phyloP scores from a whole-genome alignment of 92 coral and sea anemone genomes.

The Palythoa caribaeorum region DNA sequence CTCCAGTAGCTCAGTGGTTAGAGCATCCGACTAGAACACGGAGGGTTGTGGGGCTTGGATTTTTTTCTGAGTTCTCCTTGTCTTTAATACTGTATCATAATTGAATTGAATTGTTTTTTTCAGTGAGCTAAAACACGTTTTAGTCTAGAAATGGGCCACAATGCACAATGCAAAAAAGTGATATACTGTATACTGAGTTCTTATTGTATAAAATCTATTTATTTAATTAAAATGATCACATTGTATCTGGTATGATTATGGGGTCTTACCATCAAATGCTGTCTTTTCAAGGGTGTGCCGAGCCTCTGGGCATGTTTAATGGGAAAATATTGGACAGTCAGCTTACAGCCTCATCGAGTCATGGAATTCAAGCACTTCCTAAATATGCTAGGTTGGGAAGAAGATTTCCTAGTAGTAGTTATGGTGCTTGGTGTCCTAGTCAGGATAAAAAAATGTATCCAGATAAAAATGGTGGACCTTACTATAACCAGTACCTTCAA shows the following conservation, averaged over 20 bases:
- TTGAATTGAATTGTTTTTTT: too few species aligned
- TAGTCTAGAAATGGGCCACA: too few species aligned
- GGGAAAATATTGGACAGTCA: slow-evolving; percentile 74
- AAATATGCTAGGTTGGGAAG: slow-evolving; percentile 65
- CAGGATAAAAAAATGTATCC: slow-evolving; percentile 18
- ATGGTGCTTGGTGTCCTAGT: slow-evolving; percentile 93
- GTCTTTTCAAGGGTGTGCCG: slow-evolving; percentile 59
- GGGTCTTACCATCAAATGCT: background rate
- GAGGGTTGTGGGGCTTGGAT: too few species aligned
- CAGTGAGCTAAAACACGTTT: too few species aligned
- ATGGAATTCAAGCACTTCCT: slow-evolving; percentile 21
- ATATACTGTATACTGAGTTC: background rate
- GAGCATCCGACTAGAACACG: too few species aligned
- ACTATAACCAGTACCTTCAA: slow-evolving; percentile 69
- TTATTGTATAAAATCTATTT: background rate
- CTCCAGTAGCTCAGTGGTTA: too few species aligned
- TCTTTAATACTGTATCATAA: too few species aligned
- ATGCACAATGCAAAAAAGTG: too few species aligned
- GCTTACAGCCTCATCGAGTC: slow-evolving; percentile 56
- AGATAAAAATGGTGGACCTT: slow-evolving; percentile 42
- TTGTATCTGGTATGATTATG: background rate
- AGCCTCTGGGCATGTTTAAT: slow-evolving; percentile 81
- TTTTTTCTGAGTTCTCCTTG: too few species aligned
- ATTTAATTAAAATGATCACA: background rate
- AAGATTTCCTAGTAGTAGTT: slow-evolving; percentile 62